phyloP scores from a whole-genome alignment of 2,113 vertebrate species.

The Diglossa brunneiventris region DNA sequence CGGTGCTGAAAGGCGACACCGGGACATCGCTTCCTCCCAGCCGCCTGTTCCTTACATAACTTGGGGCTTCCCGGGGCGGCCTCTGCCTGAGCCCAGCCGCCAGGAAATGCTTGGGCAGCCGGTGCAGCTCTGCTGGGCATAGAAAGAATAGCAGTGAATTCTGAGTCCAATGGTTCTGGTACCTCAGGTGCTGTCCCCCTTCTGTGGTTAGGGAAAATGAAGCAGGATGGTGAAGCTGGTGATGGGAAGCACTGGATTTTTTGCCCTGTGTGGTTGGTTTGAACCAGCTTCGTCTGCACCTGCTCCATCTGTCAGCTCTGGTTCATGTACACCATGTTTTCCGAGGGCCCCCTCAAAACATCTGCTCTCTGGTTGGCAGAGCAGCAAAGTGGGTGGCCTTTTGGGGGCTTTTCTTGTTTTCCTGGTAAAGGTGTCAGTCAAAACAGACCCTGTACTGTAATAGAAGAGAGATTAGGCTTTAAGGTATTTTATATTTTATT shows the following conservation, averaged over 20 bases:
- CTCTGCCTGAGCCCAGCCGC: background rate
- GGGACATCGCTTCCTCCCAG: background rate
- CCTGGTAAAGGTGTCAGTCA: background rate
- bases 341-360: background rate
- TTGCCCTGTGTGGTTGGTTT: background rate
- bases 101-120: background rate
- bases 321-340: background rate
- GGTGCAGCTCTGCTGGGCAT: background rate
- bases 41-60: background rate
- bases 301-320: background rate
- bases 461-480: background rate
- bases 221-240: background rate
- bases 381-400: background rate
- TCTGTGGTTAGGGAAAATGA: background rate
- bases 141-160: background rate
- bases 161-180: background rate
- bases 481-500: background rate
- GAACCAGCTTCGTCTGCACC: background rate
- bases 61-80: background rate
- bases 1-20: background rate
- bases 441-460: background rate
- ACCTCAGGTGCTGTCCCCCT: background rate
- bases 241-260: background rate
- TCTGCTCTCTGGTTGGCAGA: background rate
- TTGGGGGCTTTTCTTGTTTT: background rate